Percentiles rank a stretch among this genome's conserved stretches.
These are phyloP conservation scores for Crotalus helleri DNA, from an alignment of 2,113 vertebrate species.

Conservation along the genomic window DNA sequence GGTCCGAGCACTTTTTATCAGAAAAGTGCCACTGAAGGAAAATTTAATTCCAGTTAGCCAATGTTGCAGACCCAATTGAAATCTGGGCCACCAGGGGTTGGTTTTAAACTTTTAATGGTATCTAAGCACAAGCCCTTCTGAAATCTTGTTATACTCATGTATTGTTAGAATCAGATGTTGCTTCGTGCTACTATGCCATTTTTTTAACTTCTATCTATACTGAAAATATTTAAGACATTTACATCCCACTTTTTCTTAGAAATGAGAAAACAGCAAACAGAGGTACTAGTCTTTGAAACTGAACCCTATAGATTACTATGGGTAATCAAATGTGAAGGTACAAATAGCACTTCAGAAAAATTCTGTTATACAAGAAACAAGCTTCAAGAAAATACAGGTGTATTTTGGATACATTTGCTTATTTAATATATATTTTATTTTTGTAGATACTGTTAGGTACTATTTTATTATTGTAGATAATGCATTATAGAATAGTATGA, in stretches of 20 bases:
- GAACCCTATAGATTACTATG: neutral
- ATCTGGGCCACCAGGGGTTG: neutral
- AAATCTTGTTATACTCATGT: neutral
- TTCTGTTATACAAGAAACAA: neutral
- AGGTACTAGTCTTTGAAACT: too few relatives aligned
- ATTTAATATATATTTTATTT: neutral
- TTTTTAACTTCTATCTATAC: fast-evolving
- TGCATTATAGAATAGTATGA: neutral
- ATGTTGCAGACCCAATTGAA: neutral
- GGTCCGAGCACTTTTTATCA: neutral
- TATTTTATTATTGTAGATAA: neutral
- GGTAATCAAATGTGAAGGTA: neutral
- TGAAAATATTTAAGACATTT: neutral
- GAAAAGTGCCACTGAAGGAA: neutral
- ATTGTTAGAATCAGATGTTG: neutral
- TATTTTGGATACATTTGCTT: neutral
- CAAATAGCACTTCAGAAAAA: neutral
- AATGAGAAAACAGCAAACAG: neutral
- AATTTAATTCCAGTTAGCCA: neutral
- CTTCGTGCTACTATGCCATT: neutral
- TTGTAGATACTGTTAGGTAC: neutral
- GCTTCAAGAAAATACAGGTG: neutral
- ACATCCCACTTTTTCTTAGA: neutral
- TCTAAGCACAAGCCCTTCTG: neutral
- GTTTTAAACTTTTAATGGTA: neutral